These are phyloP conservation scores for Neoniphon sammara DNA, from an alignment of 2,797 vertebrate species.

Conservation along the genomic window DNA sequence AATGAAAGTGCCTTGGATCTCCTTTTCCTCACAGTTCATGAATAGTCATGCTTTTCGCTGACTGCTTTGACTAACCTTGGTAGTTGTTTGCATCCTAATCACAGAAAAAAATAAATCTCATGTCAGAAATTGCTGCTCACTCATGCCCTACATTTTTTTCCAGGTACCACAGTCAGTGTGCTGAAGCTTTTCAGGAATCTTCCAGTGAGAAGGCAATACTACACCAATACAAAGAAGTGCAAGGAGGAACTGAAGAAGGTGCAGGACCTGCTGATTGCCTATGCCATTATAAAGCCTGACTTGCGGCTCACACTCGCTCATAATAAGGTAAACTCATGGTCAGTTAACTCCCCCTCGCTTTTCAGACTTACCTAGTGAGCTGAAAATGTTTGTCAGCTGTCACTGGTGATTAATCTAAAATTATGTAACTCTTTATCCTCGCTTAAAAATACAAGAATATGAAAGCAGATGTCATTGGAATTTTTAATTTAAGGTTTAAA, in stretches of 20 bases:
- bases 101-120: neutral
- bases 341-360: neutral
- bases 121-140: neutral
- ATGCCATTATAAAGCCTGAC: constrained; percentile 91
- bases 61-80: neutral
- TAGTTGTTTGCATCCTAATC: neutral
- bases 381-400: too few relatives aligned
- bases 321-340: constrained; percentile 70
- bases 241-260: constrained; percentile 95
- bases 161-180: constrained; percentile 93
- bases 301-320: constrained; percentile 89
- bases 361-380: neutral
- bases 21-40: too few relatives aligned
- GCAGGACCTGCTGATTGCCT: constrained; percentile 91
- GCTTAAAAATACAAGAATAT: neutral
- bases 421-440: neutral
- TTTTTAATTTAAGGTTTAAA: too few relatives aligned
- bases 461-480: neutral
- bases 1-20: neutral
- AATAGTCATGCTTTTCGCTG: neutral
- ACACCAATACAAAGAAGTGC: constrained; percentile 90
- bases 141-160: constrained; percentile 23
- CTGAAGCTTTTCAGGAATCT: constrained; percentile 93
- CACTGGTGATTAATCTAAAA: too few relatives aligned
- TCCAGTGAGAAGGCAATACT: constrained; percentile 95